A percentile compares a stretch with the other conserved stretches of the same genome.
These are phyloP conservation scores for Tokudaia muenninki DNA, from an alignment of 2,797 vertebrate species.

Conservation along the genomic window DNA sequence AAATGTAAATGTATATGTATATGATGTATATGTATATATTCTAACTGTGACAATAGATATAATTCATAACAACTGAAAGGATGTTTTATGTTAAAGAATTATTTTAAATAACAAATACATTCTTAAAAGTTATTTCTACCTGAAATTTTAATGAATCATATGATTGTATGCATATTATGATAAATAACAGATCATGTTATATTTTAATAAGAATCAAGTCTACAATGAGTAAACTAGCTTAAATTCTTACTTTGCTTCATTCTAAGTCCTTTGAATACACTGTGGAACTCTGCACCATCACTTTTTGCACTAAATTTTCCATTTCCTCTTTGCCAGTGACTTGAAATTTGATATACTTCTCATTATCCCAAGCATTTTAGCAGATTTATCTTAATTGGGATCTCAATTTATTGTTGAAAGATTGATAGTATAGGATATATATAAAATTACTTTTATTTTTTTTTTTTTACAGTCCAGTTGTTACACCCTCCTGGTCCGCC, in stretches of 20 bases:
- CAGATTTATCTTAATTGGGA: not conserved
- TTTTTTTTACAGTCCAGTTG: too few relatives aligned
- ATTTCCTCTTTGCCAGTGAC: not conserved
- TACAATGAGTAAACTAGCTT: not conserved
- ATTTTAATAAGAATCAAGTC: not conserved
- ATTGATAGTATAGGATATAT: not conserved
- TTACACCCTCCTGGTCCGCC: too few relatives aligned
- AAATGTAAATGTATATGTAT: not conserved
- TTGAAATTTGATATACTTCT: not conserved
- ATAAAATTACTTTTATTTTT: too few relatives aligned
- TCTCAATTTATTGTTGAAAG: not conserved
- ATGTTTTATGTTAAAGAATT: not conserved
- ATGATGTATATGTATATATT: not conserved
- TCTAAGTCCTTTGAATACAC: not conserved
- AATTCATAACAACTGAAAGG: not conserved
- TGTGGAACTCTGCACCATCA: not conserved
- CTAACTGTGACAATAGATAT: not conserved
- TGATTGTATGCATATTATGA: not conserved
- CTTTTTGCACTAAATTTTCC: not conserved
- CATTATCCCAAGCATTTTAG: not conserved
- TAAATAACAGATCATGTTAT: not conserved
- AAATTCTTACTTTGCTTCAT: not conserved
- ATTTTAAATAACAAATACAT: not conserved
- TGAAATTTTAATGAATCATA: not conserved
- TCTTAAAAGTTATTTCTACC: not conserved